Evolutionary conservation across 2,113 vertebrate species (phyloP), one percentile per base, ranked within the genome.

Genomic region (Peromyscus polionotus): DNA sequence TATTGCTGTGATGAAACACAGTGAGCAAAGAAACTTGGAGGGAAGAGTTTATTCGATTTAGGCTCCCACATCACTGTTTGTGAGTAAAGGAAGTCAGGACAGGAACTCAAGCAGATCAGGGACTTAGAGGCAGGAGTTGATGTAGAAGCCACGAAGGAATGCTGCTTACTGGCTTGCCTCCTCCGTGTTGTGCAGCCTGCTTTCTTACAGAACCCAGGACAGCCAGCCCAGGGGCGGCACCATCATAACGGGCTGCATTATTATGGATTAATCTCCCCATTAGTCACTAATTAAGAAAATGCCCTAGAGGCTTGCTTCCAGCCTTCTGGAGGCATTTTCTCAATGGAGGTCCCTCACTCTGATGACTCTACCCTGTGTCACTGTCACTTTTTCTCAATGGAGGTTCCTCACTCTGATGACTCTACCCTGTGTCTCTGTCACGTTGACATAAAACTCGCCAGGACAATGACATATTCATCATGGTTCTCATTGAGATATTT

Each of bases 401-500:
- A 7, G 45, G 45, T 48, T 7, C 45, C 45, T 48, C 45, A 48
- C 65, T 67, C 31, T n/a, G 33, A n/a, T 59, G 10, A 57, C 7
- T 83, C 80, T 59, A 42, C 24, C n/a, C 63, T 84, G 26, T 57
- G 12, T 48, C 45, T 7, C 45, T 61, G 19, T 63, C 12, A 59
- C 14, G 36, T 83, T 83, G 80, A 3, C 24, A 28, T 61, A 26
- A 83, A 83, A 61, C 36, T 39, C 16, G 57, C 22, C 3, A 61
- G 19, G 59, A 24, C 33, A 13, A 6, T 57, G 33, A 39, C 36
- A 42, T 20, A 61, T 72, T 76, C 59, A 73, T 72, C 26, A 20
- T 88, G 48, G 42, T 75, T 96, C 45, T 88, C 54, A 86, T 33
- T 68, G 84, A 93, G 75, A 9, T 88, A 68, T 73, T 87, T 95